Evolutionary conservation across 2,113 vertebrate species (phyloP).

Genomic region (Catagonus wagneri): DNA sequence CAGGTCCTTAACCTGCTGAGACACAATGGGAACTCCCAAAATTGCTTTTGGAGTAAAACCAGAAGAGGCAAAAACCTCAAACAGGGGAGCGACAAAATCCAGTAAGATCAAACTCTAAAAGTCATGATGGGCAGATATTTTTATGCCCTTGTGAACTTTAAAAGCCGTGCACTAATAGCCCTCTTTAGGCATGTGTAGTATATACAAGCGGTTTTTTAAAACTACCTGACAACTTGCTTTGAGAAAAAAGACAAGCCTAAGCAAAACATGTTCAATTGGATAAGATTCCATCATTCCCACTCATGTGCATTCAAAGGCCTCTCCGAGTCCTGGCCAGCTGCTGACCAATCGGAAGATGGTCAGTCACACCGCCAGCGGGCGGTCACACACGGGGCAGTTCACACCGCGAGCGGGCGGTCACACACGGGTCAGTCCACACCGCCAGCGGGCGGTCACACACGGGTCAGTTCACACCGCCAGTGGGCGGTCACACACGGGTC

Average conservation of each 20-base stretch:
- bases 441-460: no score
- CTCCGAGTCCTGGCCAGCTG: not conserved
- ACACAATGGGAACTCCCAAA: no score
- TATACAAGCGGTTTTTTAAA: not conserved
- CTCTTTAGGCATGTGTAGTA: not conserved
- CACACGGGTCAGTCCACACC: no score
- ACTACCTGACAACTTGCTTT: not conserved
- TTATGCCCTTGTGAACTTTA: not conserved
- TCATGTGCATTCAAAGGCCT: not conserved
- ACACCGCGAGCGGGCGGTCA: no score
- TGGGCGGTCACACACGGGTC: no score
- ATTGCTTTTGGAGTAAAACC: constrained; percentile 20
- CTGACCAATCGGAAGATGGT: not conserved
- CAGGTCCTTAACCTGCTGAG: no score
- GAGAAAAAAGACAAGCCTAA: constrained; percentile 8
- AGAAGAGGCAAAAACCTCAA: not conserved
- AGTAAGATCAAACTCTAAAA: not conserved
- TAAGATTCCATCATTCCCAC: not conserved
- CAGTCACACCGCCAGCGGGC: no score
- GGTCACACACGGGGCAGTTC: no score
- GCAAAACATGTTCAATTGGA: constrained; percentile 23
- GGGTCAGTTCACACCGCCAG: no score
- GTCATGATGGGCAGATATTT: not conserved
- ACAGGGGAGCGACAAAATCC: not conserved
- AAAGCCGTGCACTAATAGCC: not conserved